These are phyloP conservation scores for Harpalus rubripes DNA, from an alignment of 2,888 invertebrate species.

Conservation along the genomic window DNA sequence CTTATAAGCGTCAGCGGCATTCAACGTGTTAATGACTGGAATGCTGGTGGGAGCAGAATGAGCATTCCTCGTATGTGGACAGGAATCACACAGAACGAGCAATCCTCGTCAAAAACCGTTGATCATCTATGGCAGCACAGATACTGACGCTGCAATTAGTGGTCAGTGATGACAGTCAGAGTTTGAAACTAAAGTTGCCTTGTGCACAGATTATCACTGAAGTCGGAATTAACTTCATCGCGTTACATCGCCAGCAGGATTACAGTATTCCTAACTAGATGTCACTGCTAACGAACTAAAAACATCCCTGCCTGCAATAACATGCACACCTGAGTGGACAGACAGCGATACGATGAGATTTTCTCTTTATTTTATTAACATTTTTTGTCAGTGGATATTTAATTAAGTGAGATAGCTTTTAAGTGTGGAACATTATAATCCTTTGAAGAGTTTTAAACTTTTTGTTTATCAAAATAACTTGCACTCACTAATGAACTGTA, in stretches of 20 bases:
- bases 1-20: no score
- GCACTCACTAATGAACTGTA: no score
- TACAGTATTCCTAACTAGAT: background rate
- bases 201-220: constrained; percentile 52
- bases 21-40: no score
- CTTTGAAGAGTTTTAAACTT: background rate
- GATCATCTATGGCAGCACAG: background rate
- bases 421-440: background rate
- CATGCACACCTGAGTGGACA: background rate
- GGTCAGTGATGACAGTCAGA: constrained; percentile 31
- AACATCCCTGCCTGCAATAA: background rate
- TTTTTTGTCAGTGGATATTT: background rate
- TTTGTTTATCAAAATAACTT: no score
- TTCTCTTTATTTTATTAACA: background rate
- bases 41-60: no score
- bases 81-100: no score
- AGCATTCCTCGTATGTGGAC: no score
- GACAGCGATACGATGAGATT: background rate
- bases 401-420: background rate
- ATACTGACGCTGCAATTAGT: constrained; percentile 33
- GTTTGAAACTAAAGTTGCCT: constrained; percentile 33
- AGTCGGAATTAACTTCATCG: constrained; percentile 49
- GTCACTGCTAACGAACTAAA: constrained; percentile 33
- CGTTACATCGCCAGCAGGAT: constrained; percentile 14
- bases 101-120: background rate